Evolutionary conservation across 2,888 invertebrate genomes (phyloP).

Genomic region (Hipparchia sbordonii): DNA sequence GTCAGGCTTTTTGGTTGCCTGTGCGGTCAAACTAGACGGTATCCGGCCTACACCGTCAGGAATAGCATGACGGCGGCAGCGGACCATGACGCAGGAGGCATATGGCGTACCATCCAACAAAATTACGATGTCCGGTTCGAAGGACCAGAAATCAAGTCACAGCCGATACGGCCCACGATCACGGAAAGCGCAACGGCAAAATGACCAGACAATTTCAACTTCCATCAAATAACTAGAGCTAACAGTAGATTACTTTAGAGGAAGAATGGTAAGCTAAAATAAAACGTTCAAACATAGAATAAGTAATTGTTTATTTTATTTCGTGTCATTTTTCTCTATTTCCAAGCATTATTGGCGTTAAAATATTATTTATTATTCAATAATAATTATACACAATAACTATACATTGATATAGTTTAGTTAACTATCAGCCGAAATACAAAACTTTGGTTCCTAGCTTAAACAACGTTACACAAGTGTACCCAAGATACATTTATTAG

Average conservation of each 20-base stretch:
- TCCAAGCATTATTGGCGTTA: constrained; percentile 71
- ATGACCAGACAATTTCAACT: too few species aligned
- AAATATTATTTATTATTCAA: constrained; percentile 52
- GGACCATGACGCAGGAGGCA: too few species aligned
- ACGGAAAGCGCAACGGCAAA: too few species aligned
- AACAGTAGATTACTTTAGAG: neutral
- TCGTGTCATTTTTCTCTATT: constrained; percentile 71
- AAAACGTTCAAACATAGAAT: constrained; percentile 55
- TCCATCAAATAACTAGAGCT: too few species aligned
- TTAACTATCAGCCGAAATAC: constrained; percentile 71
- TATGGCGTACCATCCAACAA: too few species aligned
- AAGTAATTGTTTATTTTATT: constrained; percentile 72
- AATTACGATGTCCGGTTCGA: too few species aligned
- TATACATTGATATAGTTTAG: constrained; percentile 49
- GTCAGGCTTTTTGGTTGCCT: too few species aligned
- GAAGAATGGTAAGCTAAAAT: constrained; percentile 20
- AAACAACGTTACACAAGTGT: constrained; percentile 44
- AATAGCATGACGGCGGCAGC: too few species aligned
- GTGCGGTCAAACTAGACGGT: too few species aligned
- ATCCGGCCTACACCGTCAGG: too few species aligned
- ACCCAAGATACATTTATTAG: constrained; percentile 5
- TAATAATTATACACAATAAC: constrained; percentile 66
- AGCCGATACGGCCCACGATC: too few species aligned
- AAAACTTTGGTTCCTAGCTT: constrained; percentile 82
- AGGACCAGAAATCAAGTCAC: too few species aligned